These are phyloP conservation scores for Lutraria lutraria DNA, from an alignment of 2,888 invertebrate genomes.

Conservation along the genomic window DNA sequence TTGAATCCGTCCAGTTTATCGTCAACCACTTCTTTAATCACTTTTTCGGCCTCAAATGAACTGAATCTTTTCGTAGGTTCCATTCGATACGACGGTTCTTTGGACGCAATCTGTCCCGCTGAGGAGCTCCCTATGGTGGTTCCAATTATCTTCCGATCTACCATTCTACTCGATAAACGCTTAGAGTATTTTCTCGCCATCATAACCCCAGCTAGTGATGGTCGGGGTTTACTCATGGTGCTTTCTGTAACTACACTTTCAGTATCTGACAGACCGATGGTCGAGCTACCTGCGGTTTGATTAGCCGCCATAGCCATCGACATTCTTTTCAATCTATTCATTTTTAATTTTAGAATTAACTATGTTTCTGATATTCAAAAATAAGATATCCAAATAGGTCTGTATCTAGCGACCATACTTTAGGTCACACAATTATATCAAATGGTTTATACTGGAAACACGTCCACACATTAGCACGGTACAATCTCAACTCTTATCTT, in stretches of 20 bases:
- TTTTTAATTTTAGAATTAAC: background rate
- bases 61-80: conserved; percentile 76
- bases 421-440: background rate
- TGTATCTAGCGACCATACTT: background rate
- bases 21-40: conserved; percentile 71
- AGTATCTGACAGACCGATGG: conserved; percentile 16
- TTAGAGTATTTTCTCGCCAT: conserved; percentile 77
- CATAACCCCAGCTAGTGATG: conserved; percentile 75
- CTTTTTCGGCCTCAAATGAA: conserved; percentile 58
- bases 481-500: background rate
- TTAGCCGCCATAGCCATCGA: background rate
- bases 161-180: conserved; percentile 67
- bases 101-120: conserved; percentile 54
- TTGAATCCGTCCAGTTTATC: conserved; percentile 69
- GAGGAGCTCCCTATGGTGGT: conserved; percentile 58
- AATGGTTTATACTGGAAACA: background rate
- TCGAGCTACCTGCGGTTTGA: background rate
- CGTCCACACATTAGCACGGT: background rate
- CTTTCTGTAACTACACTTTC: conserved; percentile 52
- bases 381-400: background rate
- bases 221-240: conserved; percentile 39
- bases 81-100: conserved; percentile 80
- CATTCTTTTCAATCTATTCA: conserved; percentile 30
- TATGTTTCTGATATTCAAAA: background rate
- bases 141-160: conserved; percentile 44